These are phyloP conservation scores for Herminia tarsipennalis DNA, from an alignment of 2,888 invertebrate species.

Conservation along the genomic window DNA sequence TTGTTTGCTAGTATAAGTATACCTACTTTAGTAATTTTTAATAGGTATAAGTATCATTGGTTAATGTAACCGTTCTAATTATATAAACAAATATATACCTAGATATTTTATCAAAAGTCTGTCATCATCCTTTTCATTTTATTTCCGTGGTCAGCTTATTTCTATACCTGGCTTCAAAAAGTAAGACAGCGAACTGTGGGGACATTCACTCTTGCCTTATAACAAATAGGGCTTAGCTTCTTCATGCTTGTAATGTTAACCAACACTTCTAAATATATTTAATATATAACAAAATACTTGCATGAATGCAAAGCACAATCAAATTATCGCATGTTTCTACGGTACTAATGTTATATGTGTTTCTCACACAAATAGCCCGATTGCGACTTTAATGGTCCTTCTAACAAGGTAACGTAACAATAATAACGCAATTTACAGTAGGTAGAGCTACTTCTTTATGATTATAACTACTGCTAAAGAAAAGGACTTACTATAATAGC, in stretches of 20 bases:
- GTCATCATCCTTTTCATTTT: too few relatives aligned
- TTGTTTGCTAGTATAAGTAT: too few relatives aligned
- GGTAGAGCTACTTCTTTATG: too few relatives aligned
- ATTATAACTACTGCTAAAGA: constrained; percentile 16
- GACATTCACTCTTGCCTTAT: too few relatives aligned
- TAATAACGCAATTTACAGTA: constrained; percentile 61
- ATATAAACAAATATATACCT: too few relatives aligned
- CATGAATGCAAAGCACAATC: constrained; percentile 43
- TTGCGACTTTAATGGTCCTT: constrained; percentile 98
- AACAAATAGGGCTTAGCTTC: not conserved
- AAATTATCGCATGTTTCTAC: constrained; percentile 41
- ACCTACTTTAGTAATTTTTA: too few relatives aligned
- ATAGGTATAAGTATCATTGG: too few relatives aligned
- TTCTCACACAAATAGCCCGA: constrained; percentile 94
- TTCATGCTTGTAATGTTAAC: not conserved
- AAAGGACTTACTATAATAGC: not conserved
- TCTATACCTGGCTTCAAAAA: too few relatives aligned
- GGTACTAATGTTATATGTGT: constrained; percentile 83
- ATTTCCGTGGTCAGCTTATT: too few relatives aligned
- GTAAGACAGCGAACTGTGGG: too few relatives aligned
- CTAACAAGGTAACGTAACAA: constrained; percentile 93
- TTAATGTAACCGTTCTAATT: too few relatives aligned
- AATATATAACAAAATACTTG: constrained; percentile 19
- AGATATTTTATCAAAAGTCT: too few relatives aligned
- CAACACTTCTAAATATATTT: not conserved